phyloP scores from a whole-genome alignment of 2,888 invertebrate genomes.

The Gisinianus flammeolus region DNA sequence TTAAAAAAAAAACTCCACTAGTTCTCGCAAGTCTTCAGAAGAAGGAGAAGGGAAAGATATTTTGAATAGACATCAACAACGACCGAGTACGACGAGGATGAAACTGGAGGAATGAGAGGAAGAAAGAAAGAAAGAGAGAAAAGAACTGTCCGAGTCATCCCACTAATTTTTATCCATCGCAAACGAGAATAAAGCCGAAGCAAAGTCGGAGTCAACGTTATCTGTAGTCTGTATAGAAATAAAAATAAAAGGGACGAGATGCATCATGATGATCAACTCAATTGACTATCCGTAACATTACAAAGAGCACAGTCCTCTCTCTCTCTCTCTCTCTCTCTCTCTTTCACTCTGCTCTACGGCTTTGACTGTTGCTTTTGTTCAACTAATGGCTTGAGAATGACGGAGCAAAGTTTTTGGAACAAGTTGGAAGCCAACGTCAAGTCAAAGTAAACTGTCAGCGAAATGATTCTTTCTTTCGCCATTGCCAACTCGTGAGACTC shows the following conservation, averaged over 20 bases:
- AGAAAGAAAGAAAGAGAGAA: no score
- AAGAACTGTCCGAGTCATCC: no score
- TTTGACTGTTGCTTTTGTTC: neutral
- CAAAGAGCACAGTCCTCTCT: neutral
- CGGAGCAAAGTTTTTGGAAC: neutral
- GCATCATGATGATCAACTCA: neutral
- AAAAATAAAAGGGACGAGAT: no score
- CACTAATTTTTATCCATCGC: no score
- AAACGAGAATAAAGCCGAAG: neutral
- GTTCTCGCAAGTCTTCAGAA: no score
- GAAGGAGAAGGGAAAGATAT: neutral
- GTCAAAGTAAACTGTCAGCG: neutral
- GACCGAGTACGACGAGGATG: no score
- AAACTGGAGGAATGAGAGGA: no score
- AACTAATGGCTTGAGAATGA: neutral
- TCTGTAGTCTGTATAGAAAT: no score
- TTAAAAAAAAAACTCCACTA: no score
- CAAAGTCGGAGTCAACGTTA: neutral
- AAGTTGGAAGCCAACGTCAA: neutral
- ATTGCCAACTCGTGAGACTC: no score
- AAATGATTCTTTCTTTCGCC: neutral
- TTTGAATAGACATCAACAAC: no score
- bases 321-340: constrained; percentile 7
- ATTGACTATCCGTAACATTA: no score
- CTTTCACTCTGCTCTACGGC: neutral